Evolutionary conservation across 2,888 invertebrate species (phyloP), one percentile per base, ranked within the genome.

Genomic region (Diplolepis rosae): DNA sequence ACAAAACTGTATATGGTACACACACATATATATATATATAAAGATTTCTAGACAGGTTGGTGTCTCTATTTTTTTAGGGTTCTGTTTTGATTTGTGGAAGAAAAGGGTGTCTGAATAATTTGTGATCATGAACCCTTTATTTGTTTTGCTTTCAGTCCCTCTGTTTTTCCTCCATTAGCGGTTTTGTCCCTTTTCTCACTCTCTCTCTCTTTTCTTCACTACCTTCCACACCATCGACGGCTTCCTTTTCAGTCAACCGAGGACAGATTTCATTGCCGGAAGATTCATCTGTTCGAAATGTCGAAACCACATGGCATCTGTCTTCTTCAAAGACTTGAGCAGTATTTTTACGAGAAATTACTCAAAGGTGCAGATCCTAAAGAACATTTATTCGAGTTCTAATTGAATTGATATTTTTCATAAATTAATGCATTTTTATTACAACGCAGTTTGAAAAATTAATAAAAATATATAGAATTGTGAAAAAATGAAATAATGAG

Each of bases 131-230:
- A 74, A 72, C 75, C 75, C 71, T 42, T 67, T 72, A 81, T 82
- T 79, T 82, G 79, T 83, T 83, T 82, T 82, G 78, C 79, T 77
- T 72, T 76, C 71, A 71, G 76, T 77, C 79, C 79, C 79, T 79
- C 77, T 81, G 83, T 82, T 81, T 83, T 84, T 83, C 80, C 79
- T 80, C 84, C 83, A 83, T 83, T 83, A 83, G 82, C 75, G 79
- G 79, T 73, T 75, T 73, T 68, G 66, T 72, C 75, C 48, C 70
- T 68, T 72, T 74, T n/a, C 65, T 9, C 32, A 42, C 39, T 28
- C 42, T 24, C 56, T 24, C 56, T 45, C 39, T 67, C 35, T 32
- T 22, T 61, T 28, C 48, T 56, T 32, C 68, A 42, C 18, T 13
- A 15, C 56, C 30, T 45, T 48, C 24, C 42, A 68, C 42, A 68